Percentiles rank a stretch among this genome's conserved stretches.
Evolutionary conservation across 2,888 invertebrate genomes (phyloP).

Genomic region (Drosophila pseudotakahashii): DNA sequence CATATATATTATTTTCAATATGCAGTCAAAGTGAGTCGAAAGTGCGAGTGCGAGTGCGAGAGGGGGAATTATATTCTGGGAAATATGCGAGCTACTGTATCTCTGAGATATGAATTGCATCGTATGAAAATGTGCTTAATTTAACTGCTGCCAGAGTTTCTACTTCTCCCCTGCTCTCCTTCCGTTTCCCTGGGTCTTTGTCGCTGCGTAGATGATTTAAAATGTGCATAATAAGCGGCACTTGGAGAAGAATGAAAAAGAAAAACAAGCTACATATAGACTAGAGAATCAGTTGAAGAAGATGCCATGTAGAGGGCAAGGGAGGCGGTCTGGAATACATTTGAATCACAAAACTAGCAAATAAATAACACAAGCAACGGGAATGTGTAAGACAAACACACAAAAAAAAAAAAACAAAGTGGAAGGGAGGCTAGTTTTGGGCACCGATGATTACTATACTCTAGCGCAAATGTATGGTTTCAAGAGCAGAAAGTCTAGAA

Average conservation of each 20-base stretch:
- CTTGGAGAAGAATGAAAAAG: constrained; percentile 56
- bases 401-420: constrained; percentile 15
- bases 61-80: constrained; percentile 18
- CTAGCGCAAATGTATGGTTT: not conserved
- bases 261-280: constrained; percentile 40
- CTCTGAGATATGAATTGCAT: constrained; percentile 53
- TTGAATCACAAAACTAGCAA: constrained; percentile 80
- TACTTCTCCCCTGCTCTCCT: constrained; percentile 1
- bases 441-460: not conserved
- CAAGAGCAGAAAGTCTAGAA: not conserved
- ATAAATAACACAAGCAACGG: constrained; percentile 74
- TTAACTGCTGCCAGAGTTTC: constrained; percentile 64
- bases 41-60: constrained; percentile 6
- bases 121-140: constrained; percentile 71
- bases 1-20: constrained; percentile 27
- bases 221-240: constrained; percentile 79
- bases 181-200: constrained; percentile 37
- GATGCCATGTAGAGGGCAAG: not conserved
- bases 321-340: constrained; percentile 58
- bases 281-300: constrained; percentile 30
- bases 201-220: constrained; percentile 76
- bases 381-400: constrained; percentile 68
- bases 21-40: constrained; percentile 20
- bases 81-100: constrained; percentile 39
- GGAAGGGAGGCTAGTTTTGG: not conserved